Evolutionary conservation across 64 coral and sea anemone genomes (phyloP), one percentile per base, ranked within the genome.

Genomic region (Montipora sp.): DNA sequence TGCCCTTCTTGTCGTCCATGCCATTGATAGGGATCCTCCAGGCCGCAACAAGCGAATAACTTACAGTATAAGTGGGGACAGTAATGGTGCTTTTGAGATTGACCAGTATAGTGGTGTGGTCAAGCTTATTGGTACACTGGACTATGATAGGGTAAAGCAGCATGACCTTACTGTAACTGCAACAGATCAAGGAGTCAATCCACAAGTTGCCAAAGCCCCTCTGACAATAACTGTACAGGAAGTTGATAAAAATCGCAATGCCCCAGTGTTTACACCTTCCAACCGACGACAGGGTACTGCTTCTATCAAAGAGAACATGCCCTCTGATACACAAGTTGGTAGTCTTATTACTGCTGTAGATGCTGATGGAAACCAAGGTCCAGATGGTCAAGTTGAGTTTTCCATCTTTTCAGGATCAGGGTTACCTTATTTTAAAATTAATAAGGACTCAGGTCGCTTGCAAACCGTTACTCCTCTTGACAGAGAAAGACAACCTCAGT

Each of bases 371-470:
- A 88, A 78, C 46, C 58, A 65, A 72, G 75, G 65, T 0, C 76
- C 84, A 11, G 95, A 97, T 83, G 95, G 95, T 8, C 75, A 97
- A 47, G 36, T 97, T 24, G 67, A 77, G 5, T 97, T 92, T 43
- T 89, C 92, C 51, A 77, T 97, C 23, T 90, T 77, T 4, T 93
- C 83, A 4, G 95, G 95, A 43, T 91, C 95, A 44, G 95, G 95
- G 16, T 79, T 97, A 21, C 92, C 92, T 51, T 80, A 91, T 79
- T 97, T 97, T 80, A 75, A 44, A 21, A 94, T 97, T 73, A 72
- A 94, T 20, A 87, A 89, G 80, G 90, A 43, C 61, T 91, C 15
- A 79, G 95, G 95, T 43, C 22, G 47, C 20, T 63, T 97, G 57
- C 83, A 6, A 11, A 79, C 83, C 6, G 78, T 46, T 55, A 73